Percentiles rank a stretch among this genome's conserved stretches.
Conservation (phyloP, 1,140 invertebrate species). For the Drosophila yakuba region DNA sequence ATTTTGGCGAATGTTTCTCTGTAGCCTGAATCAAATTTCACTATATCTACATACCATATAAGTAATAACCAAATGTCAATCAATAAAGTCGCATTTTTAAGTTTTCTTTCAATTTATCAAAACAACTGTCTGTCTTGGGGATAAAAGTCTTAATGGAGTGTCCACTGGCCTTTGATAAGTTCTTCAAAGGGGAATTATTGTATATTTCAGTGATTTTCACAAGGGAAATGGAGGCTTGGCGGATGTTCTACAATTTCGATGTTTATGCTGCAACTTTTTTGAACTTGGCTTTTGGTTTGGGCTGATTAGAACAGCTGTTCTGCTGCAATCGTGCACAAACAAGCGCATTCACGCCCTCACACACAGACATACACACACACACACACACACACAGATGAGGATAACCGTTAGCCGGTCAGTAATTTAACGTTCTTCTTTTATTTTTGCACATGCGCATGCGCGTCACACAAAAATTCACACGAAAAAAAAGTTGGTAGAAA, state of each 20-base stretch:
- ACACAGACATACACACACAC: constrained; percentile 21
- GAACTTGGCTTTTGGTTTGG: constrained; percentile 29
- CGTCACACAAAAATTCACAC: constrained; percentile 29
- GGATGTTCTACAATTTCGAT: constrained; percentile 7
- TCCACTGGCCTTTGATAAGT: neutral
- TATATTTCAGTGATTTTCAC: neutral
- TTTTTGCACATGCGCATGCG: constrained; percentile 37
- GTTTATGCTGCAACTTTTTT: constrained; percentile 40
- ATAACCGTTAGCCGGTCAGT: constrained; percentile 25
- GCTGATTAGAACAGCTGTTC: constrained; percentile 56
- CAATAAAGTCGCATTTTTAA: neutral
- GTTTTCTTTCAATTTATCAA: neutral
- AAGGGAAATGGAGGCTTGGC: neutral
- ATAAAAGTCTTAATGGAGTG: constrained; percentile 1
- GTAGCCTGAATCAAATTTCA: neutral
- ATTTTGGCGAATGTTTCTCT: neutral
- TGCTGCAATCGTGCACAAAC: constrained; percentile 22
- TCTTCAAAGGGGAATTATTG: neutral
- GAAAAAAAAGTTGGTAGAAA: constrained; percentile 17
- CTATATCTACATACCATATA: neutral
- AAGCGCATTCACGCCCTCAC: constrained; percentile 1
- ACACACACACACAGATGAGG: neutral
- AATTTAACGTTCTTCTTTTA: constrained; percentile 25
- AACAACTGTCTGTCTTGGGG: neutral
- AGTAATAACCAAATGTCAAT: neutral